Conservation (phyloP, 2,797 vertebrate species). For the Coregonus sp. region DNA sequence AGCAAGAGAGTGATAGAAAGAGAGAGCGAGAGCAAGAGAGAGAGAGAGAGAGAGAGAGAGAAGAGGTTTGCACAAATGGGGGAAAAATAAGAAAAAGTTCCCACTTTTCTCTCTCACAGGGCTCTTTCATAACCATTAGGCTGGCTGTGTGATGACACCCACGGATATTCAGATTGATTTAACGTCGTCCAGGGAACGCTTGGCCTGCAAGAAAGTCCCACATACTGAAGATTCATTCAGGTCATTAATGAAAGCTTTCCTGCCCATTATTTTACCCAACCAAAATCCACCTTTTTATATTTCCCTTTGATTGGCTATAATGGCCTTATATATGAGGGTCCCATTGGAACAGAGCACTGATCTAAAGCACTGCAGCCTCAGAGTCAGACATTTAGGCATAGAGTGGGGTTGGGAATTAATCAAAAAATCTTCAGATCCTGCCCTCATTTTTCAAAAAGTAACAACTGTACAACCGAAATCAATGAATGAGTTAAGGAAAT, state of each 20-base stretch:
- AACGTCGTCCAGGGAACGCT: constrained; percentile 63
- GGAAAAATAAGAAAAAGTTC: constrained; percentile 3
- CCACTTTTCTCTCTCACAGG: constrained; percentile 47
- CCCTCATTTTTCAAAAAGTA: constrained; percentile 63
- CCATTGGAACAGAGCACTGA: constrained; percentile 45
- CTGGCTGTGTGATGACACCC: constrained; percentile 66
- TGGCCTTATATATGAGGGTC: constrained; percentile 72
- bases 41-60: constrained; percentile 22
- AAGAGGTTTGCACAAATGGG: constrained; percentile 32
- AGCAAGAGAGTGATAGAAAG: constrained; percentile 29
- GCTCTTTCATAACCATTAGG: constrained; percentile 76
- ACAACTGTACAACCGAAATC: constrained; percentile 56
- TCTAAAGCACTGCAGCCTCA: constrained; percentile 44
- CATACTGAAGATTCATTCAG: constrained; percentile 70
- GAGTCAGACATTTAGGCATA: constrained; percentile 27
- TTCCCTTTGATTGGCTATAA: constrained; percentile 69
- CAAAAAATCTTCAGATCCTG: constrained; percentile 57
- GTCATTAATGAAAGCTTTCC: constrained; percentile 73
- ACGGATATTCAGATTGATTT: constrained; percentile 79
- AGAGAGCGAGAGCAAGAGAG: constrained; percentile 26
- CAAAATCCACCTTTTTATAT: constrained; percentile 70
- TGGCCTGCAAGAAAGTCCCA: constrained; percentile 51
- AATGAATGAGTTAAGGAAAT: constrained; percentile 62
- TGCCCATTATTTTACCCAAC: constrained; percentile 55
- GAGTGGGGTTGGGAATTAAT: constrained; percentile 54